Percentiles rank a stretch among this genome's conserved stretches.
Evolutionary conservation across 2,113 vertebrate genomes (phyloP).

Genomic region (Pimephales promelas): DNA sequence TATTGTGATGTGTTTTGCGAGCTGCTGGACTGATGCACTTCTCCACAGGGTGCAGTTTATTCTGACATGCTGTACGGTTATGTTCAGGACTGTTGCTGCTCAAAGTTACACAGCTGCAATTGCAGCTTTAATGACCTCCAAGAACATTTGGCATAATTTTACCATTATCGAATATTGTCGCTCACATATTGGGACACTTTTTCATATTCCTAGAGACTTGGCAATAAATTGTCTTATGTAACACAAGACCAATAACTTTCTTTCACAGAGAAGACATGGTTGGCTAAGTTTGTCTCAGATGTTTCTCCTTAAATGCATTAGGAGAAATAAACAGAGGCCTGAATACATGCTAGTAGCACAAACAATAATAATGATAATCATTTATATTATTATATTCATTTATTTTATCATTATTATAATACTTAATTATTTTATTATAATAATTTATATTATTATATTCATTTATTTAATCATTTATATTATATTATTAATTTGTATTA

Average conservation of each 20-base stretch:
- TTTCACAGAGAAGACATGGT: neutral
- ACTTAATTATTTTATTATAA: no score
- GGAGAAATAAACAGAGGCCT: neutral
- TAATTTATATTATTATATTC: no score
- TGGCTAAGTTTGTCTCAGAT: neutral
- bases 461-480: neutral
- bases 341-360: neutral
- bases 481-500: no score
- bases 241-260: neutral
- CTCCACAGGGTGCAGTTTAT: conserved; percentile 24
- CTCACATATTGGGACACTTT: conserved; percentile 1
- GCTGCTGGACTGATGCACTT: neutral
- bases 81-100: neutral
- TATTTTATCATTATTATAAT: neutral
- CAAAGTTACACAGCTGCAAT: neutral
- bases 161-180: conserved; percentile 19
- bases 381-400: neutral
- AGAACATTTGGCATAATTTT: conserved; percentile 33
- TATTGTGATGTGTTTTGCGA: conserved; percentile 1
- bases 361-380: neutral
- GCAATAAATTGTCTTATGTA: conserved; percentile 7
- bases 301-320: neutral
- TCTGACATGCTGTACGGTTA: conserved; percentile 7
- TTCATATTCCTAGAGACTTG: neutral
- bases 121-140: conserved; percentile 8